These are phyloP conservation scores for Trichoplusia ni DNA, from an alignment of 1,140 invertebrate genomes.

Conservation along the genomic window DNA sequence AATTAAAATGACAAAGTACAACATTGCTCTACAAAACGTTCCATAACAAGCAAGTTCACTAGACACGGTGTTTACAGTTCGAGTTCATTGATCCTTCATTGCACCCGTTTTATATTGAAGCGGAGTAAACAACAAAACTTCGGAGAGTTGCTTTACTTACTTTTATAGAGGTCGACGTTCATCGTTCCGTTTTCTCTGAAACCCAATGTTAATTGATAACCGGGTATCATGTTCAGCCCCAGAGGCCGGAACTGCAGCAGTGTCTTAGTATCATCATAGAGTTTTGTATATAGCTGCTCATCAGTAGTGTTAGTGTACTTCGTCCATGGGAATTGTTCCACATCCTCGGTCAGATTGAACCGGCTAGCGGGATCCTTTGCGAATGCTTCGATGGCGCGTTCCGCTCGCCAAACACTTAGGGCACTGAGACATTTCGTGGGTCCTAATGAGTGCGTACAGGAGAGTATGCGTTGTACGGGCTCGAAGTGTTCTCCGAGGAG, in stretches of 20 bases:
- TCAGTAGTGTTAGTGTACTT: constrained; percentile 57
- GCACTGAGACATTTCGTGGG: constrained; percentile 71
- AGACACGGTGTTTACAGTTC: not conserved
- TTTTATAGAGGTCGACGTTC: constrained; percentile 67
- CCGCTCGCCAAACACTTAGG: constrained; percentile 67
- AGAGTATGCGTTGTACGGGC: constrained; percentile 40
- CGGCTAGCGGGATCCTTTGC: constrained; percentile 13
- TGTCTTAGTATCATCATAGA: constrained; percentile 60
- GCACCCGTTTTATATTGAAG: too few species aligned
- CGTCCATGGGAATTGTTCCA: constrained; percentile 68
- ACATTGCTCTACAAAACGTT: too few species aligned
- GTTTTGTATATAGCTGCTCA: constrained; percentile 57
- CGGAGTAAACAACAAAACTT: not conserved
- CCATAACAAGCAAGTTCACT: too few species aligned
- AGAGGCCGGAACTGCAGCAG: constrained; percentile 60
- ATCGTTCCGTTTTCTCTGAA: constrained; percentile 63
- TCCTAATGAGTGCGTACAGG: constrained; percentile 60
- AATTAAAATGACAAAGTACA: too few species aligned
- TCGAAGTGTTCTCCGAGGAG: constrained; percentile 34
- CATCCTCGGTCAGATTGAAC: constrained; percentile 46
- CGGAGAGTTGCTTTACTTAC: constrained; percentile 47
- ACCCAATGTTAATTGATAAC: constrained; percentile 57
- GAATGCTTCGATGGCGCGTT: constrained; percentile 53
- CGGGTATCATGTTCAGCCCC: constrained; percentile 54
- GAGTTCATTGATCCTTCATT: not conserved